Evolutionary conservation across 2,797 vertebrate species (phyloP).

Genomic region (Linurgus olivaceus): DNA sequence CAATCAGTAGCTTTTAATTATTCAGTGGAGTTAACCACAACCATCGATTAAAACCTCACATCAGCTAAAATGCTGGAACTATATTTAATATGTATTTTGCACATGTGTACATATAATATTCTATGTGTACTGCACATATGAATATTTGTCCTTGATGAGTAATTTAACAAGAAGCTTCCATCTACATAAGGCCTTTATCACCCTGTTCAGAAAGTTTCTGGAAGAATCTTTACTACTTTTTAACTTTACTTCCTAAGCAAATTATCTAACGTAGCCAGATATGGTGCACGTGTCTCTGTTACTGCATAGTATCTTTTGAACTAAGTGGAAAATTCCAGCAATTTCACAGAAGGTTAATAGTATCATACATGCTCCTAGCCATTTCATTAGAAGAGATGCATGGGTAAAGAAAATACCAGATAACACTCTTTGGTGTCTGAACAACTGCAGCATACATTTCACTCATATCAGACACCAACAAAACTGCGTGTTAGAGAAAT

Average conservation of each 20-base stretch:
- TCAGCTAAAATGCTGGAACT: neutral
- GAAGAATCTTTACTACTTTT: neutral
- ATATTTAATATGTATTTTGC: neutral
- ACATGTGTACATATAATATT: neutral
- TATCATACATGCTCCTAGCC: neutral
- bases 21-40: neutral
- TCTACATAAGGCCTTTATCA: neutral
- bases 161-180: neutral
- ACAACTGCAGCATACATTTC: neutral
- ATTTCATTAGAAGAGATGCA: neutral
- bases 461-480: neutral
- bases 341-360: neutral
- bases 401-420: neutral
- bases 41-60: neutral
- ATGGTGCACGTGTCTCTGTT: neutral
- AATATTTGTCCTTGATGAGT: neutral
- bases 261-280: neutral
- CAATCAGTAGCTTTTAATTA: neutral
- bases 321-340: neutral
- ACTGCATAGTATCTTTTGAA: neutral
- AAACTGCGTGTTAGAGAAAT: neutral
- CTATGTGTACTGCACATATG: neutral
- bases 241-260: neutral
- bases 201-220: neutral
- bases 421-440: neutral